Evolutionary conservation across 2,113 vertebrate genomes (phyloP), one percentile per base, ranked within the genome.

Genomic region (Hypocryptadius cinnamomeus): DNA sequence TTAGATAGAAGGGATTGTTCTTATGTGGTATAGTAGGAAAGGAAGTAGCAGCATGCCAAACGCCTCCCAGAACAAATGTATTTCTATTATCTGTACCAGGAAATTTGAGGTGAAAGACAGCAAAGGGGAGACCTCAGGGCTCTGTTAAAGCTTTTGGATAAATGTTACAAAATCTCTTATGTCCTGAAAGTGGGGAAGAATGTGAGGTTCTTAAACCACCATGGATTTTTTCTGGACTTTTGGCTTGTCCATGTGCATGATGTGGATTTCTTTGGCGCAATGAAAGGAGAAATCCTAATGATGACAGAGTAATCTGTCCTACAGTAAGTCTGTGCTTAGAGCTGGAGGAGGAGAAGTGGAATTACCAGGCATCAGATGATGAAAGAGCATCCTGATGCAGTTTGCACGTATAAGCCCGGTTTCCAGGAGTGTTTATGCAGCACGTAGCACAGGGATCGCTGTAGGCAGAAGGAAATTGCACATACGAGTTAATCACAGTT

Each of bases 381-480:
- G n/a, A 68, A 88, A 68, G 53, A 83, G 14, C 33, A 68, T 15
- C 2, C 25, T 88, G 50, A 64, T 86, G 17, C 22, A 78, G 15
- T 59, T 47, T 73, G 35, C 30, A 47, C 31, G 8, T 64, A 8
- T 68, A 76, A 90, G 11, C 31, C 18, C 31, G 48, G 8, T 69
- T 89, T 85, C 65, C 79, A 72, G 65, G 39, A 66, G 28, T 48
- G 19, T 51, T 88, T 76, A 68, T 69, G 59, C 22, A 69, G 23
- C 44, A 81, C 0, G 0, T 25, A 39, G 40, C 31, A 25, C 22
- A 56, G 31, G 6, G 22, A 45, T 82, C 0, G 13, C 48, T 85
- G 71, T n/a, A 85, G 79, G 68, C n/a, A 87, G n/a, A 61, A 82
- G 37, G 31, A 87, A 87, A 87, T 61, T 85, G 16, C 25, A 72